Conservation (phyloP, 2,888 invertebrate genomes). For the Cacoxenus indagator region DNA sequence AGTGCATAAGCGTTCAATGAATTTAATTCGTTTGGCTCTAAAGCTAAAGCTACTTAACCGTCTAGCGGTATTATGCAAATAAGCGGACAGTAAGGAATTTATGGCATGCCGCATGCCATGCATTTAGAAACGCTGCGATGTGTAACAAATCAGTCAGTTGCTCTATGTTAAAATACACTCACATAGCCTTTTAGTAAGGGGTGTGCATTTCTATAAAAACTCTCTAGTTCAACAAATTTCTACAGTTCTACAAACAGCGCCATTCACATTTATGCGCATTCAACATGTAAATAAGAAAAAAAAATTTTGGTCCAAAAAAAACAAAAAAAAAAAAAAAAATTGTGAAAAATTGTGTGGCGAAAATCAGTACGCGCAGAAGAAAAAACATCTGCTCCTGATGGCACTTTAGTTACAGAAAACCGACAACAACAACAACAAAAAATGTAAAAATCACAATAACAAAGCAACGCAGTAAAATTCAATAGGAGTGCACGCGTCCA, state of each 20-base stretch:
- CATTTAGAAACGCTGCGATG: not conserved
- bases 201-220: not conserved
- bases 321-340: constrained; percentile 21
- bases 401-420: constrained; percentile 66
- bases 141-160: not conserved
- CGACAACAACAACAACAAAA: constrained; percentile 43
- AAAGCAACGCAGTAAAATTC: constrained; percentile 6
- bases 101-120: not conserved
- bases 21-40: too few relatives aligned
- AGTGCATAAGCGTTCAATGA: too few relatives aligned
- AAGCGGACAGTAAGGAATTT: not conserved
- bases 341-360: not conserved
- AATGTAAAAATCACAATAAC: constrained; percentile 24
- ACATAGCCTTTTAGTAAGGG: not conserved
- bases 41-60: too few relatives aligned
- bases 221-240: not conserved
- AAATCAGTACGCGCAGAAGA: constrained; percentile 21
- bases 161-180: not conserved
- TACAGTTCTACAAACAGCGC: not conserved
- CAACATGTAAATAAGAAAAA: constrained; percentile 33
- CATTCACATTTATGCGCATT: constrained; percentile 11
- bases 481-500: constrained; percentile 15
- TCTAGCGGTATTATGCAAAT: not conserved
- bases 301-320: constrained; percentile 15
- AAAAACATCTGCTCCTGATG: constrained; percentile 68